Evolutionary conservation across 1,140 invertebrate species (phyloP).

Genomic region (Halotydeus destructor): DNA sequence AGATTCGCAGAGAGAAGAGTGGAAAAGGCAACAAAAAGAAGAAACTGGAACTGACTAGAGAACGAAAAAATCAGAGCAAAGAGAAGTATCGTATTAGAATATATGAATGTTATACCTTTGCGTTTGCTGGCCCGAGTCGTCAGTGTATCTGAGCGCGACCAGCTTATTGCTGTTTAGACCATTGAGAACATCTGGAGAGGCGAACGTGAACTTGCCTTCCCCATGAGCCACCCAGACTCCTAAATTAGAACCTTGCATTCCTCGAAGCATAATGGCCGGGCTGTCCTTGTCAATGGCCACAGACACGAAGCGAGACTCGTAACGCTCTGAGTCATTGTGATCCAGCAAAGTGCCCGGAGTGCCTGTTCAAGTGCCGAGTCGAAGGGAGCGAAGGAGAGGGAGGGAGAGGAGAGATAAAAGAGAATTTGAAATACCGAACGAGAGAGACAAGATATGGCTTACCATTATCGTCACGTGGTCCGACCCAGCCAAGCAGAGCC

Average conservation of each 20-base stretch:
- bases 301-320: conserved; percentile 74
- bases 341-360: conserved; percentile 45
- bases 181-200: conserved; percentile 28
- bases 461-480: conserved; percentile 6
- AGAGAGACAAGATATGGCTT: neutral
- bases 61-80: too few species aligned
- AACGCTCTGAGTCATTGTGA: conserved; percentile 66
- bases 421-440: too few species aligned
- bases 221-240: conserved; percentile 95
- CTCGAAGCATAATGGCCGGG: conserved; percentile 59
- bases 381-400: too few species aligned
- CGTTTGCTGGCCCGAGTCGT: conserved; percentile 50
- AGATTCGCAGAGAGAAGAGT: too few species aligned
- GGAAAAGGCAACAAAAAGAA: too few species aligned
- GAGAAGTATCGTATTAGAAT: too few species aligned
- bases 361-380: neutral
- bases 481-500: conserved; percentile 40
- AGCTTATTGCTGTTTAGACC: conserved; percentile 37
- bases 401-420: too few species aligned
- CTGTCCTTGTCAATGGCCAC: conserved; percentile 45
- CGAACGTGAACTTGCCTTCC: conserved; percentile 53
- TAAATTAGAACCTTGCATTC: conserved; percentile 58
- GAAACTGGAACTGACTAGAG: too few species aligned
- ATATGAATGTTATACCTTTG: too few species aligned
- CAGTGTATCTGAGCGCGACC: conserved; percentile 55